A percentile compares a stretch with the other conserved stretches of the same genome.
These are phyloP conservation scores for Sebastes dallii DNA, from an alignment of 2,797 vertebrate genomes.

Conservation along the genomic window DNA sequence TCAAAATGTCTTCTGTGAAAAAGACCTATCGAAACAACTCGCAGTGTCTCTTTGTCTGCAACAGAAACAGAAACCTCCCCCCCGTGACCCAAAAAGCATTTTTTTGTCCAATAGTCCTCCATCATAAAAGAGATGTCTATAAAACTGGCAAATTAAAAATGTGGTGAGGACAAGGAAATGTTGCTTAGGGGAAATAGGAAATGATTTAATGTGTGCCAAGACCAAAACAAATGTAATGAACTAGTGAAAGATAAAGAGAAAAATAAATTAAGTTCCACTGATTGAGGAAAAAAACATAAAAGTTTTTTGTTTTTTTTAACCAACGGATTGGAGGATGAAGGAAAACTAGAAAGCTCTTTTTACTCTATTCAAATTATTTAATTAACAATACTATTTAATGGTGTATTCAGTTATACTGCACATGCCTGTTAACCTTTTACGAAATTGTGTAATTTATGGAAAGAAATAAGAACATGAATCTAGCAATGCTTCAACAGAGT, in stretches of 20 bases:
- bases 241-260: background rate
- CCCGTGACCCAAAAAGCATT: background rate
- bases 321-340: background rate
- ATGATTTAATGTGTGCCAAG: background rate
- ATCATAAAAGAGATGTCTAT: background rate
- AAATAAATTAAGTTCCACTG: background rate
- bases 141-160: background rate
- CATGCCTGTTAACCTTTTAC: background rate
- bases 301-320: background rate
- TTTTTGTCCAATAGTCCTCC: background rate
- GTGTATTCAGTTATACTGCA: background rate
- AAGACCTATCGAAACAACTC: background rate
- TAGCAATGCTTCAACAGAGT: background rate
- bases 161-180: background rate
- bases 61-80: background rate
- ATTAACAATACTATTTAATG: background rate
- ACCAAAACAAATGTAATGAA: background rate
- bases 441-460: background rate
- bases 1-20: no score
- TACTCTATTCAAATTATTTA: background rate
- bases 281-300: background rate
- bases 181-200: background rate
- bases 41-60: background rate
- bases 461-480: background rate
- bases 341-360: background rate